Evolutionary conservation across 2,797 vertebrate species (phyloP), one percentile per base, ranked within the genome.

Genomic region (Lacerta bilineata): DNA sequence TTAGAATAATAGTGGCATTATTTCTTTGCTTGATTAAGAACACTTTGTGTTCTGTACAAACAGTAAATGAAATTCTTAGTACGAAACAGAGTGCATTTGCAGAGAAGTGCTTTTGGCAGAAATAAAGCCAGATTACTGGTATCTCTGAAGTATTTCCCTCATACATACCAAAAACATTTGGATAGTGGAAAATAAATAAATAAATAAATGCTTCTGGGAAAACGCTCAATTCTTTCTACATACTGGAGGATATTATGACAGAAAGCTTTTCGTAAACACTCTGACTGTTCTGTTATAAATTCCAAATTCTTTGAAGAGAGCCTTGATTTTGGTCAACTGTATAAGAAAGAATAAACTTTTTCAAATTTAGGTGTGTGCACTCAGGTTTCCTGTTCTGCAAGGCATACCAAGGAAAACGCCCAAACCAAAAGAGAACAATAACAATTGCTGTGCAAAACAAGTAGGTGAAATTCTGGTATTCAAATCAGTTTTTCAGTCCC

Each of bases 21-120:
- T 88, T 91, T 90, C 91, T 88, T 23, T 18, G 0, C 66, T 90
- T 86, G 89, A 85, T 90, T 89, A 91, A 93, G 93, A 92, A 80
- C 87, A 86, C 90, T 92, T 87, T 91, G 86, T 91, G 89, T 87
- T 88, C 85, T 18, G 75, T 77, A 41, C 89, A 88, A 72, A 91
- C 78, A 81, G 84, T 11, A 93, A 95, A 93, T 91, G 91, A 91
- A 95, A 94, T 89, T 89, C 92, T 92, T 91, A 87, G 87, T 81
- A 91, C 85, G 84, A 95, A 80, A 66, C 41, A 85, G 11, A 92
- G 94, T 71, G 87, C 92, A 74, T 66, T 81, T 50, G 41, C 80
- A 50, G 59, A 87, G 89, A 92, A 90, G 80, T n/a, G 75, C 80
- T 79, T 79, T 50, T 84, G 81, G 72, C 15, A 86, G 76, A 87